These are phyloP conservation scores for Falco concolor DNA, from an alignment of 2,797 vertebrate species.

Conservation along the genomic window DNA sequence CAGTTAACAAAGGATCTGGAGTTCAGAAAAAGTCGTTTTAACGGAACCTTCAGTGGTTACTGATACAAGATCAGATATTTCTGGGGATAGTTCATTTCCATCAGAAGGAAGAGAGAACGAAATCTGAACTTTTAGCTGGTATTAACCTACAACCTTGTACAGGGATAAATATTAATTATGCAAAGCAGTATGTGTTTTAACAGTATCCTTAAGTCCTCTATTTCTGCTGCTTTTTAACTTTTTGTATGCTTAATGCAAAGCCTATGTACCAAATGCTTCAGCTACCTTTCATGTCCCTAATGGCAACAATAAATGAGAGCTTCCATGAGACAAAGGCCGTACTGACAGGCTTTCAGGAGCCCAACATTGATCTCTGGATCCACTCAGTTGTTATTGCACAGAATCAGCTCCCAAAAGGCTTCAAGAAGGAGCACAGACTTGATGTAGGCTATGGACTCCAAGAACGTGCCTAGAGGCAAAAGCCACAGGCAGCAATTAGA, in stretches of 20 bases:
- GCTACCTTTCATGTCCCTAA: not conserved
- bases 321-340: not conserved
- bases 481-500: not conserved
- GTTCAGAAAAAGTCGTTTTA: not conserved
- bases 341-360: not conserved
- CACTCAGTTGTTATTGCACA: not conserved
- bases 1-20: not conserved
- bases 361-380: not conserved
- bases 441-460: not conserved
- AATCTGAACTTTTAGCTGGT: not conserved
- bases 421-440: not conserved
- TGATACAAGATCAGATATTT: not conserved
- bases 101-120: not conserved
- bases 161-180: not conserved
- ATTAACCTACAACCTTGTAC: not conserved
- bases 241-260: not conserved
- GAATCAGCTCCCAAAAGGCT: not conserved
- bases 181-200: not conserved
- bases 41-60: not conserved
- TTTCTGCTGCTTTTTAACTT: not conserved
- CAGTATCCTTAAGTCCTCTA: not conserved
- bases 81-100: not conserved
- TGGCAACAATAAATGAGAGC: not conserved
- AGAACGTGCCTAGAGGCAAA: not conserved
- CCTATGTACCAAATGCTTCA: not conserved